Evolutionary conservation across 2,888 invertebrate genomes (phyloP).

Genomic region (Matsumyia berberina): DNA sequence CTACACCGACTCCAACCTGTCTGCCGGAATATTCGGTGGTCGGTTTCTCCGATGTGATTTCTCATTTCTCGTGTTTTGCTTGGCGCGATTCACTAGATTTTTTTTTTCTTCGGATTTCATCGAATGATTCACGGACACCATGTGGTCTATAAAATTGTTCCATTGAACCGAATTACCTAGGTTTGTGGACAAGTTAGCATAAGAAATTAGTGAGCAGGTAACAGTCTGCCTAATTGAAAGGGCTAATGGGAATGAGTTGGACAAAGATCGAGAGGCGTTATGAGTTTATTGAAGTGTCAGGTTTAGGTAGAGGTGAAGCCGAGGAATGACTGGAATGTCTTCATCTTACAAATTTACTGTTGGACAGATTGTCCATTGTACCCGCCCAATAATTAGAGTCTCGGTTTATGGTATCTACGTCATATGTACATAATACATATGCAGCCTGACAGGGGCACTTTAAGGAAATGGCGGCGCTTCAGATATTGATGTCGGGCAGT

Average conservation of each 20-base stretch:
- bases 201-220: conserved; percentile 31
- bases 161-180: conserved; percentile 33
- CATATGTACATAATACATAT: too few species aligned
- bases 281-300: conserved; percentile 23
- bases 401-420: too few species aligned
- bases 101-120: conserved; percentile 49
- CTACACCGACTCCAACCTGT: conserved; percentile 72
- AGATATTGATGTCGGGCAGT: too few species aligned
- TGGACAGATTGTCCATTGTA: neutral
- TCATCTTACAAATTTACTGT: conserved; percentile 7
- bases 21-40: conserved; percentile 63
- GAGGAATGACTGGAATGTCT: conserved; percentile 23
- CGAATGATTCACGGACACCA: conserved; percentile 52
- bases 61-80: conserved; percentile 26
- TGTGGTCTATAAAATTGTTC: conserved; percentile 54
- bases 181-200: conserved; percentile 9
- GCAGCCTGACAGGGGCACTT: too few species aligned
- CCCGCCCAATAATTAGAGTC: too few species aligned
- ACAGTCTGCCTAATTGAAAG: conserved; percentile 27
- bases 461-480: too few species aligned
- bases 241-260: conserved; percentile 3
- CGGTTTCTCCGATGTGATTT: conserved; percentile 29
- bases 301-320: neutral
- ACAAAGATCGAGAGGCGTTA: conserved; percentile 11
- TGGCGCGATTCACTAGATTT: too few species aligned